These are phyloP conservation scores for Balearica regulorum DNA, from an alignment of 2,797 vertebrate species.

Conservation along the genomic window DNA sequence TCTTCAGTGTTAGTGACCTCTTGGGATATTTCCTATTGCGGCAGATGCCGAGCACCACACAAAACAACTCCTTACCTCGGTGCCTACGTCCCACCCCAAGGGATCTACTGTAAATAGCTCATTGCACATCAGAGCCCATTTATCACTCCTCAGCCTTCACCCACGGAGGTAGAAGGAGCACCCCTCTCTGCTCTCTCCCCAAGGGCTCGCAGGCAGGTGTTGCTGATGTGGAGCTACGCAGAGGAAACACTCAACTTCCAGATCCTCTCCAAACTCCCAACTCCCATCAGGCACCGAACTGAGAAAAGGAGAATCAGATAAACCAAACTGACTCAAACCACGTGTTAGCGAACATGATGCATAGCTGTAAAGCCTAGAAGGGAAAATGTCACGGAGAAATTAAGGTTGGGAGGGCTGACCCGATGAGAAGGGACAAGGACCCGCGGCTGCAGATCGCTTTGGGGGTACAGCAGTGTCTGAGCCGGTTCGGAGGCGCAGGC, in stretches of 20 bases:
- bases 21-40: background rate
- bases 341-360: background rate
- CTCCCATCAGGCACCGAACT: background rate
- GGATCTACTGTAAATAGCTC: background rate
- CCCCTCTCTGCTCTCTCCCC: background rate
- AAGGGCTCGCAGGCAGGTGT: fast-evolving
- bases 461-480: fast-evolving
- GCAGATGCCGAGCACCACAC: background rate
- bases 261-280: background rate
- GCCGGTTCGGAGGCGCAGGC: fast-evolving
- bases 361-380: background rate
- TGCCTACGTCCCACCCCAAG: background rate
- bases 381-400: background rate
- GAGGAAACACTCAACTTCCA: background rate
- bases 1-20: background rate
- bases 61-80: background rate
- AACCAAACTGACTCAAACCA: background rate
- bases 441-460: fast-evolving
- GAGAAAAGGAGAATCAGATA: background rate
- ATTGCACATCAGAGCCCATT: fast-evolving
- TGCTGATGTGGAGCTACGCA: background rate
- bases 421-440: fast-evolving
- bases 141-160: background rate
- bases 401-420: background rate
- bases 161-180: background rate